Conservation (phyloP, 2,888 invertebrate genomes). For the Yponomeuta evonymella region DNA sequence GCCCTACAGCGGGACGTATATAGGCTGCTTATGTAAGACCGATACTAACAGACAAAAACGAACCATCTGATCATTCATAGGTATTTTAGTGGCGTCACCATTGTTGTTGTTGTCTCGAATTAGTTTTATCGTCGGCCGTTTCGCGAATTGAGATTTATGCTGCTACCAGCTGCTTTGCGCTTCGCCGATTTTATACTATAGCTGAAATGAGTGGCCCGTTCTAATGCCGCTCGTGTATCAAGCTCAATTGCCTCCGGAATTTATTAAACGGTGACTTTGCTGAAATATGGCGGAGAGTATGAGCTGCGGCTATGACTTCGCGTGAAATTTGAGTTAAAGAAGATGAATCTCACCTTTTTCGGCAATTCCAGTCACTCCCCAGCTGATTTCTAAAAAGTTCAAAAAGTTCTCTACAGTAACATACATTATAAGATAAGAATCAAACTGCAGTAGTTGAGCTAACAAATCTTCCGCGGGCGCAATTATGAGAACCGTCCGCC, state of each 20-base stretch:
- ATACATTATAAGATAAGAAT: background rate
- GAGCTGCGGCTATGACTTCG: too few species aligned
- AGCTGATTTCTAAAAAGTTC: too few species aligned
- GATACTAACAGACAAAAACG: background rate
- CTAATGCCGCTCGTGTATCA: background rate
- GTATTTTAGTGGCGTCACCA: background rate
- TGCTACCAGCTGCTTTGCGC: background rate
- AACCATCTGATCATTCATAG: background rate
- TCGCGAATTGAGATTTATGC: background rate
- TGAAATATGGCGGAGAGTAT: too few species aligned
- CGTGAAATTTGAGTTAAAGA: too few species aligned
- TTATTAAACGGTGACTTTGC: background rate
- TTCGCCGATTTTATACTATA: background rate
- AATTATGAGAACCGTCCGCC: background rate
- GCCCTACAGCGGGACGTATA: too few species aligned
- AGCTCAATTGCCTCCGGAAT: background rate
- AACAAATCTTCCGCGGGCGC: background rate
- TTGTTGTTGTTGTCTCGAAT: background rate
- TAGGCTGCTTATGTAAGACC: background rate
- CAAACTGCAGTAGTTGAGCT: background rate
- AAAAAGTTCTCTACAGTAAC: background rate
- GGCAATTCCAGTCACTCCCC: too few species aligned
- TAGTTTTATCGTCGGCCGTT: conserved; percentile 1
- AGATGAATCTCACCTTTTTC: too few species aligned
- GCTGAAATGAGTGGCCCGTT: background rate